Percentiles rank a stretch among this genome's conserved stretches.
Evolutionary conservation across 1,140 invertebrate genomes (phyloP).

Genomic region (Rhizoglyphus robini): DNA sequence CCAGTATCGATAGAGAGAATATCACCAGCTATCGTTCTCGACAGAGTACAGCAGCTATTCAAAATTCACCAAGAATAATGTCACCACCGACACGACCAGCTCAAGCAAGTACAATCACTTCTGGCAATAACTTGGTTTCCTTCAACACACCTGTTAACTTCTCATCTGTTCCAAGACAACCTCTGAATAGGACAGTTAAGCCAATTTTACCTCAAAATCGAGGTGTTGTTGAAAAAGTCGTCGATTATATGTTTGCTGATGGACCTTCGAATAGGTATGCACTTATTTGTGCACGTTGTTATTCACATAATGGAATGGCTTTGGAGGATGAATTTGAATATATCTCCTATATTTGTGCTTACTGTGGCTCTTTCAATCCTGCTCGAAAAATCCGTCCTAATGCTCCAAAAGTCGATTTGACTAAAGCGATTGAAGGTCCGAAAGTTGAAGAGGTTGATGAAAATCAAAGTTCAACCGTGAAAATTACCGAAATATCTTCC

Average conservation of each 20-base stretch:
- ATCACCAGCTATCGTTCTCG: neutral
- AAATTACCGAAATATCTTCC: no score
- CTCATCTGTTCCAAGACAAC: neutral
- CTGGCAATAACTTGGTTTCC: neutral
- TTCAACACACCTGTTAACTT: neutral
- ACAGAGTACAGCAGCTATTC: neutral
- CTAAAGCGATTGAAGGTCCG: neutral
- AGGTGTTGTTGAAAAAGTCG: conserved; percentile 62
- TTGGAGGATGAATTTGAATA: conserved; percentile 91
- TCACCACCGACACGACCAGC: neutral
- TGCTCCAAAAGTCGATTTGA: neutral
- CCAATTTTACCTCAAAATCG: conserved; percentile 47
- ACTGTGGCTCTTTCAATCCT: conserved; percentile 61
- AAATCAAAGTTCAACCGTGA: neutral
- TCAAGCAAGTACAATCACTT: neutral
- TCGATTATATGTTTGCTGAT: conserved; percentile 89
- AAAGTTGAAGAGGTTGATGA: neutral
- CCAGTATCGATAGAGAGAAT: conserved; percentile 1
- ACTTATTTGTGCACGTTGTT: conserved; percentile 78
- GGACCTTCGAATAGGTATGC: conserved; percentile 86
- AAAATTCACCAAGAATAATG: neutral
- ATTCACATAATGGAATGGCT: conserved; percentile 92
- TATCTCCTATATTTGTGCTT: conserved; percentile 73
- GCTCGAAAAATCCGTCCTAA: conserved; percentile 16
- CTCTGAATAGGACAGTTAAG: conserved; percentile 32